Conservation (phyloP, 2,113 vertebrate genomes). For the Hypocryptadius cinnamomeus region DNA sequence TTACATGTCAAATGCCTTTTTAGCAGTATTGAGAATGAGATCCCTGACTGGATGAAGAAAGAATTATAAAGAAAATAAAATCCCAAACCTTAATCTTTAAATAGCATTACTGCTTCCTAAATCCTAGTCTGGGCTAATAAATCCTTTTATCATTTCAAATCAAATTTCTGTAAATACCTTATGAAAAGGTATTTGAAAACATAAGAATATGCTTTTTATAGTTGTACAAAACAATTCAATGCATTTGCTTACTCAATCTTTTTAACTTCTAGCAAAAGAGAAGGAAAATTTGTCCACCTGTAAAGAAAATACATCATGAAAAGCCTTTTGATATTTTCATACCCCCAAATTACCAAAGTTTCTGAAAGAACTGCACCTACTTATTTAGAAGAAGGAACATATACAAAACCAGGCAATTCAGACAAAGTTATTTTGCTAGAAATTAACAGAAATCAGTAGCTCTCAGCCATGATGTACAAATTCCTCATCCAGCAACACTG, state of each 20-base stretch:
- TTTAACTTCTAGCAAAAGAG: not conserved
- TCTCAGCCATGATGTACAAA: not conserved
- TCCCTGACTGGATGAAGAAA: not conserved
- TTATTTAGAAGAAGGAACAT: not conserved
- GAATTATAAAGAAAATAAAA: not conserved
- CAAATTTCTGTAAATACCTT: not conserved
- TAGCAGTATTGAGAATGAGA: not conserved
- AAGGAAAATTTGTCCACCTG: not conserved
- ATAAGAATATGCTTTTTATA: not conserved
- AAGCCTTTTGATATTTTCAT: not conserved
- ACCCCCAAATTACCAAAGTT: not conserved
- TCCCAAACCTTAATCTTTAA: not conserved
- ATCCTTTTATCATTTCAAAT: not conserved
- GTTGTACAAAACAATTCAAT: not conserved
- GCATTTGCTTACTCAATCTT: not conserved
- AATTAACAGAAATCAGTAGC: not conserved
- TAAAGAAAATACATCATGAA: not conserved
- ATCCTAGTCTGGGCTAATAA: not conserved
- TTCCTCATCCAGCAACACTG: not conserved
- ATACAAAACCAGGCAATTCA: not conserved
- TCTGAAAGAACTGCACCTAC: not conserved
- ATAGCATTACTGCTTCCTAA: conserved; percentile 12
- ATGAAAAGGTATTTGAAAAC: not conserved
- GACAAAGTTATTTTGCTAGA: not conserved
- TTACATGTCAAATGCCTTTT: not conserved